Evolutionary conservation across 2,888 invertebrate species (phyloP), one percentile per base, ranked within the genome.

Genomic region (Alsophila aescularia): DNA sequence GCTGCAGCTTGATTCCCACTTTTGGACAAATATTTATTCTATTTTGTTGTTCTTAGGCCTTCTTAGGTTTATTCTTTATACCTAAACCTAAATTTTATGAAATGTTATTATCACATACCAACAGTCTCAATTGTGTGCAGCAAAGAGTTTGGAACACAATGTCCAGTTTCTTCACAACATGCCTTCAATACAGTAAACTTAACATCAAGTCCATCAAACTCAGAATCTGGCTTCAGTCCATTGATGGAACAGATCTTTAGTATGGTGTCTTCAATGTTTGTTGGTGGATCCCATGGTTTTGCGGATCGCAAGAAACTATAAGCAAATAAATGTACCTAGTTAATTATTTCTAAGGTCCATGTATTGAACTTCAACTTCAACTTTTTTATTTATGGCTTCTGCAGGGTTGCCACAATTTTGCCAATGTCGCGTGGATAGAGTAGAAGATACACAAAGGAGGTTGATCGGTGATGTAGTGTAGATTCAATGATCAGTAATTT

Each of bases 91-190:
- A 2, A 18, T 5, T 18, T 18, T 18, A 18, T 18, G 18, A 5
- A 2, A 18, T 5, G 5, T 18, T 18, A 18, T 18, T n/a, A 29
- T 21, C 32, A 75, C 91, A 80, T 85, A 95, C 95, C 94, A 45
- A 97, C 92, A 43, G 94, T 95, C 69, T 93, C 93, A 57, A 98
- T 94, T 41, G 93, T 92, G 72, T 95, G 94, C n/a, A 98, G 84
- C 44, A 95, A 81, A 0, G 97, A 96, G 90, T 97, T 98, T 0
- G 98, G 97, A 9, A 98, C 93, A 58, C 93, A 80, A 79, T 98
- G 95, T 6, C 95, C 90, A 58, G 98, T 95, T 77, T 95, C 93
- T 37, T 94, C 87, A 61, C 91, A 94, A 72, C 96, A 96, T 5
- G 93, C 93, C 27, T 93, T 92, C 2, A 98, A 88, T 7, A 98